Percentiles rank a stretch among this genome's conserved stretches.
phyloP scores from a whole-genome alignment of 2,113 vertebrate genomes.

The Aphyosemion australe region DNA sequence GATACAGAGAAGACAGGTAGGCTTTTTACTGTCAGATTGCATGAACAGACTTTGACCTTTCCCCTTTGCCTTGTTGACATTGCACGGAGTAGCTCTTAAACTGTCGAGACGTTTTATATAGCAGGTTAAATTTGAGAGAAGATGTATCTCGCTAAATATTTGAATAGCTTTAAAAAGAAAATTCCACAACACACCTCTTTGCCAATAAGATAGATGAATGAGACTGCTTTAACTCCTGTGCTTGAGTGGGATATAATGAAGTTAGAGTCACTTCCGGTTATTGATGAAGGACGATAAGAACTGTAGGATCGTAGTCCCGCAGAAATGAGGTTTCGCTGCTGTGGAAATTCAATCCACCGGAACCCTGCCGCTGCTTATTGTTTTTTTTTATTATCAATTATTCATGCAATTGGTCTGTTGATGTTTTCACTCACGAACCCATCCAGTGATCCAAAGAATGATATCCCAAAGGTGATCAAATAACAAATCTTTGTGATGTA shows the following conservation, averaged over 20 bases:
- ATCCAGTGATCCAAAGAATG: slow-evolving; percentile 4
- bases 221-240: too few relatives aligned
- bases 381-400: slow-evolving; percentile 50
- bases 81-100: background rate
- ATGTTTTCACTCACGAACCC: slow-evolving; percentile 30
- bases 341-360: slow-evolving; percentile 53
- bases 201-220: background rate
- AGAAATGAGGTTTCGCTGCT: slow-evolving; percentile 35
- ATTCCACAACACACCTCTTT: background rate
- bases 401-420: slow-evolving; percentile 59
- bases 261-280: slow-evolving; percentile 35
- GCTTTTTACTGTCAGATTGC: slow-evolving; percentile 46
- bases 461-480: background rate
- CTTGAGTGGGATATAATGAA: slow-evolving; percentile 48
- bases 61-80: slow-evolving; percentile 19
- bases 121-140: background rate
- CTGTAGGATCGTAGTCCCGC: slow-evolving; percentile 7
- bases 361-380: slow-evolving; percentile 39
- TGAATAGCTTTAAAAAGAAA: too few relatives aligned
- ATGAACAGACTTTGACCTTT: slow-evolving; percentile 60
- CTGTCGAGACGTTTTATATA: slow-evolving; percentile 4
- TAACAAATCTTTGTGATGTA: background rate
- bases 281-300: slow-evolving; percentile 21
- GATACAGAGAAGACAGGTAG: slow-evolving; percentile 40
- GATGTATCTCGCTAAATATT: background rate